Conservation (phyloP, 2,113 vertebrate species). For the Oplegnathus fasciatus region DNA sequence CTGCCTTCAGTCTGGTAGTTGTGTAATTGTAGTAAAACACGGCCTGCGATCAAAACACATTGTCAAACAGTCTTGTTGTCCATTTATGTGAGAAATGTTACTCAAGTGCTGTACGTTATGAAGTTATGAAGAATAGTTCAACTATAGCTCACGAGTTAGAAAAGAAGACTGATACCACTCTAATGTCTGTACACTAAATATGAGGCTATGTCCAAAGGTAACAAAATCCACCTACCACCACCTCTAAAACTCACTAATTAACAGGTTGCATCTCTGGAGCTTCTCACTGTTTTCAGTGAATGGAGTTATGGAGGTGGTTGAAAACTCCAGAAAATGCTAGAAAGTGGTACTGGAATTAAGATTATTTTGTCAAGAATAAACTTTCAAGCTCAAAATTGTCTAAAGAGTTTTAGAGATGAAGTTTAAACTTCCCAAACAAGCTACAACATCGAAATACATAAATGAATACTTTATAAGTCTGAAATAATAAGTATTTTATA, state of each 20-base stretch:
- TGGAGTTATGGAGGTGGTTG: neutral
- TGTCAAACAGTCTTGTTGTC: neutral
- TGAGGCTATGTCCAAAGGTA: no score
- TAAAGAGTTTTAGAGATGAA: neutral
- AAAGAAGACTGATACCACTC: neutral
- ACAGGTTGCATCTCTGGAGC: no score
- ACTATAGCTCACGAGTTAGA: neutral
- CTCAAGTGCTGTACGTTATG: neutral
- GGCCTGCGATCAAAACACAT: neutral
- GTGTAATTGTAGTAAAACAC: conserved; percentile 19
- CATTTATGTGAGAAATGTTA: no score
- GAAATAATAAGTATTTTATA: no score
- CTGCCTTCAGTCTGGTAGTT: neutral
- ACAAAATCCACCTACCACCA: no score
- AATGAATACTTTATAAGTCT: no score
- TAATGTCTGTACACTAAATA: neutral
- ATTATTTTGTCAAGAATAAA: neutral
- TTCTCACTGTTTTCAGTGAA: neutral
- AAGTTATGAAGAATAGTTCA: no score
- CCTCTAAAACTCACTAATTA: no score
- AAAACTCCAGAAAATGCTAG: neutral
- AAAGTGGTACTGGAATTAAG: neutral
- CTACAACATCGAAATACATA: neutral
- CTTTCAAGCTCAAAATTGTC: no score
- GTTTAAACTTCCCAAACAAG: neutral